These are phyloP conservation scores for Macquaria ambigua DNA, from an alignment of 2,113 vertebrate species.

Conservation along the genomic window DNA sequence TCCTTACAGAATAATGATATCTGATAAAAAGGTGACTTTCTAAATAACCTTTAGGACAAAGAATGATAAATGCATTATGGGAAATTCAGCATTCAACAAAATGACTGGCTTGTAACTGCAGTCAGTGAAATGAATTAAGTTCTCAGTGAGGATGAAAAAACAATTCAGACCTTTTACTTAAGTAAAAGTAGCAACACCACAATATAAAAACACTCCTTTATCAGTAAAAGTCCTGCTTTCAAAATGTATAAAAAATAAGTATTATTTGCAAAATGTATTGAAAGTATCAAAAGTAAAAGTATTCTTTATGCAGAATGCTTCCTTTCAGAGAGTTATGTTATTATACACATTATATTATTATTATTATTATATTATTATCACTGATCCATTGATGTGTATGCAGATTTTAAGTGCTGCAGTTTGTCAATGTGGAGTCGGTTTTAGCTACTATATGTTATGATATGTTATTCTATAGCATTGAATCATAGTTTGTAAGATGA, in stretches of 20 bases:
- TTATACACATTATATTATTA: not conserved
- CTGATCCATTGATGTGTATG: not conserved
- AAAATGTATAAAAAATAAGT: not conserved
- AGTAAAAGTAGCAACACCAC: not conserved
- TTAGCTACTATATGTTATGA: not conserved
- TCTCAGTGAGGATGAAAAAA: not conserved
- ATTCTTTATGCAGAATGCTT: not conserved
- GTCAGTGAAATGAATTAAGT: not conserved
- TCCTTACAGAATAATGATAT: not conserved
- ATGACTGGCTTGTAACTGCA: not conserved
- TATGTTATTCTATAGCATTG: not conserved
- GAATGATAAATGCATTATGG: not conserved
- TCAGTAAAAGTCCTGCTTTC: not conserved
- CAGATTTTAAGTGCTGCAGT: not conserved
- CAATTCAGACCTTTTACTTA: not conserved
- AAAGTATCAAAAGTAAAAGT: not conserved
- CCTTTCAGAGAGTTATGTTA: not conserved
- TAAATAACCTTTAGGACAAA: no score
- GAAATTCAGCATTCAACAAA: not conserved
- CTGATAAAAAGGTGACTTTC: not conserved
- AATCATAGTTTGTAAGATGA: not conserved
- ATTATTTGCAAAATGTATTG: no score
- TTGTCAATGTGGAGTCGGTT: not conserved
- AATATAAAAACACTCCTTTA: no score
- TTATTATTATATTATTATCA: not conserved